Evolutionary conservation across 1,140 invertebrate species (phyloP), one percentile per base, ranked within the genome.

Genomic region (Pogonus chalceus): DNA sequence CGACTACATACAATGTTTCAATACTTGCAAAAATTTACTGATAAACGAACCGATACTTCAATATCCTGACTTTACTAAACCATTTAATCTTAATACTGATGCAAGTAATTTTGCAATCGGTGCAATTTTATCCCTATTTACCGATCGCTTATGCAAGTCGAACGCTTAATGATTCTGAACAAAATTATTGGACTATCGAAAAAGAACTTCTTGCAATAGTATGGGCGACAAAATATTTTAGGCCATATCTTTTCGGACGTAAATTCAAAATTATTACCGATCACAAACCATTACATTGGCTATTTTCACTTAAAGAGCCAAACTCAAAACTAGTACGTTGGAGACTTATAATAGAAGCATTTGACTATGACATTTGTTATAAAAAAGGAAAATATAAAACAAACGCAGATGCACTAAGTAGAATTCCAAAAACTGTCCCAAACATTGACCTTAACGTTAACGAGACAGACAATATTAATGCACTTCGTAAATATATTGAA

Each of bases 311-410:
- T 22, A 49, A 53, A 47, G 23, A 21, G 49, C 10, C 51, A 43
- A n/a, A 21, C 26, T 20, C 49, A 56, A 49, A 55, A 56, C 12
- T 58, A 54, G 20, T 54, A 39, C 54, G 14, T 16, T 70, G 23
- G 22, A 35, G 62, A 20, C 37, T 62, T 2, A 24, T 49, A 35
- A 22, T 63, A 12, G 20, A 35, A 2, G 60, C 69, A 37, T 74
- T 67, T 57, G 55, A 69, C 18, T 70, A 66, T 56, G 50, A 65
- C 35, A 65, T 75, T n/a, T n/a, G n/a, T n/a, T n/a, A n/a, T n/a
- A n/a, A n/a, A n/a, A n/a, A n/a, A n/a, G n/a, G n/a, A n/a, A n/a
- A n/a, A n/a, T n/a, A n/a, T n/a, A n/a, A n/a, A n/a, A n/a, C n/a
- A n/a, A n/a, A n/a, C n/a, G n/a, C n/a, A n/a, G n/a, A n/a, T n/a